Evolutionary conservation across 2,113 vertebrate genomes (phyloP).

Genomic region (Cairina moschata): DNA sequence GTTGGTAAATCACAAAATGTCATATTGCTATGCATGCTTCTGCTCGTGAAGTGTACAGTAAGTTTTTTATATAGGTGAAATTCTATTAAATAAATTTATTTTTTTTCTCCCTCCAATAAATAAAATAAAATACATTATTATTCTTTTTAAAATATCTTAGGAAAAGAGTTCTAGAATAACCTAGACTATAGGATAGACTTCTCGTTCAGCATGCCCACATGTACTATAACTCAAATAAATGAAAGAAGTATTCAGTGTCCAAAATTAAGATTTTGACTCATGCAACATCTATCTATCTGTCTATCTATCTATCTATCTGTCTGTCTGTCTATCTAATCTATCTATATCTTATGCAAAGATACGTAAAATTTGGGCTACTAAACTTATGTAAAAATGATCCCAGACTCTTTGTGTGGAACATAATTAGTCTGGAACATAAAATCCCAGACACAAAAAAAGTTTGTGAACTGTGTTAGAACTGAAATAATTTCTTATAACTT

Average conservation of each 20-base stretch:
- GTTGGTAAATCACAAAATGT: background rate
- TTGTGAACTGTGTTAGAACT: background rate
- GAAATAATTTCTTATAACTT: background rate
- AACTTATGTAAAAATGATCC: background rate
- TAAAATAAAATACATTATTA: background rate
- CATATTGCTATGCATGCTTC: background rate
- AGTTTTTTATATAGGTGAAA: background rate
- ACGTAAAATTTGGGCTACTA: background rate
- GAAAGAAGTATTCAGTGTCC: background rate
- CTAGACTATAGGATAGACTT: background rate
- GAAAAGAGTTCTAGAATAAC: background rate
- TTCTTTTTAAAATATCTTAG: background rate
- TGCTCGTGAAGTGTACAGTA: background rate
- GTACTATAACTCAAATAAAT: background rate
- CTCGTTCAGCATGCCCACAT: too few species aligned
- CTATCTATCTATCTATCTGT: too few species aligned
- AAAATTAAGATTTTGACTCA: background rate
- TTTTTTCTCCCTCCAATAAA: too few species aligned
- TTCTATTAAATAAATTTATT: background rate
- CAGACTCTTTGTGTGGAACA: background rate
- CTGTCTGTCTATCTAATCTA: too few species aligned
- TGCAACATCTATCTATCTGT: too few species aligned
- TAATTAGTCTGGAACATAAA: too few species aligned
- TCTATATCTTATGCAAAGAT: background rate
- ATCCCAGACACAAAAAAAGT: too few species aligned